Base-by-base conservation (phyloP, 2,888 invertebrate genomes). In the Barypeithes pellucidus region DNA sequence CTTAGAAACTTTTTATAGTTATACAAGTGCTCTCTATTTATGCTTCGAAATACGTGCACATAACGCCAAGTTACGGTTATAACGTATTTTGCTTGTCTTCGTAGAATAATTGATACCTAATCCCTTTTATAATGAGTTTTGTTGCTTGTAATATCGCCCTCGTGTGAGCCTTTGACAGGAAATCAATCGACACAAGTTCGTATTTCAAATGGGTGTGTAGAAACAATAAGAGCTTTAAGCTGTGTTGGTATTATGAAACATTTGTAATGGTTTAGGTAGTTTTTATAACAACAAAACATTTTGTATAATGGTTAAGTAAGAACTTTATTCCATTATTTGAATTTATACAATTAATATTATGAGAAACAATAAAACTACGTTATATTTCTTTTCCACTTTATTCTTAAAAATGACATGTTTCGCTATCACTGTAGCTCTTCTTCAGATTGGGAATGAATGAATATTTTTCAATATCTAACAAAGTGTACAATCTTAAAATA, bases 91-190 rank as follows among this genome's bases (percentile, higher is more conserved):
- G 54, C 54, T 57, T 57, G 54, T 57, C 54, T 57, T 57, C 54
- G 65, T 57, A 54, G 54, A 70, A 63, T 72, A 72, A 72, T 72
- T 72, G 72, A 72, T 66, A 63, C 72, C 43, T 72, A 72, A 72
- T 72, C 72, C 72, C 50, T 67, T 65, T 65, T 65, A 59, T 66
- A 66, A 72, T 66, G 63, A 72, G 72, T 72, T 72, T 66, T 72
- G 72, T 66, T 72, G 66, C 54, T 36, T 72, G 43, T 66, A 72
- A 72, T 72, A 59, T 65, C 66, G 41, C 66, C 57, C 57, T 39
- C 22, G 33, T 72, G 50, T 36, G 47, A 65, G 57, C 50, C 18
- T 43, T 43, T 50, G 70, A 70, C 70, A 70, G 70, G 33, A 70
- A 70, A 70, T 70, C 70, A 62, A 70, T 70, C 45, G 24, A 18